Base-by-base conservation (phyloP, 2,113 vertebrate species). In the Cyprinus carpio region DNA sequence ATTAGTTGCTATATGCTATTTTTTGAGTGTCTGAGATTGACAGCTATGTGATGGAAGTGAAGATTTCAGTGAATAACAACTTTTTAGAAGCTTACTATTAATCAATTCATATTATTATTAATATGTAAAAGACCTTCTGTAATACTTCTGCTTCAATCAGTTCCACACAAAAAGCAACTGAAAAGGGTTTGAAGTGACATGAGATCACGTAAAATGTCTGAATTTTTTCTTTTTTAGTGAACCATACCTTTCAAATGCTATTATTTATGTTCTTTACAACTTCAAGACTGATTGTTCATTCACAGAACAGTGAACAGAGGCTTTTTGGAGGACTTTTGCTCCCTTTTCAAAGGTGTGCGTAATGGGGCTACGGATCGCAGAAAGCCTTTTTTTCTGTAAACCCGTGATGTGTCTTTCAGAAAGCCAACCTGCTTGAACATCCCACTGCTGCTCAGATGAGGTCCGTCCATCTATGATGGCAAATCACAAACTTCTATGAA, bases 331-430 rank as follows among this genome's bases (percentile, higher is more conserved):
- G 9, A 25, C 15, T 75, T 51, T 76, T 23, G 46, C 75, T 76
- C 20, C 4, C n/a, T n/a, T 31, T 76, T 76, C 13, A 25, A 5
- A 46, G 6, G 7, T 69, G 67, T 20, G 10, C n/a, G n/a, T n/a
- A n/a, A n/a, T n/a, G n/a, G n/a, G n/a, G n/a, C 11, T 20, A 20
- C 2, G 16, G 2, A 37, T 69, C 20, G 6, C 37, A 1, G 6
- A 13, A 72, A 72, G 20, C 10, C 69, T 72, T 72, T 72, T 69
- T 40, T 71, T 31, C 67, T 71, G 8, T 37, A 71, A 72, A 74
- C 25, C n/a, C 40, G 40, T 15, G 23, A 46, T 71, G n/a, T n/a
- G 67, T 71, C 67, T 71, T 71, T 7, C 18, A 4, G 25, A 76
- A 56, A 34, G 12, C n/a, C 16, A 78, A 4, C 6, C 76, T 62